A percentile compares a stretch with the other conserved stretches of the same genome.
phyloP scores from a whole-genome alignment of 2,113 vertebrate species.

The Carollia perspicillata region DNA sequence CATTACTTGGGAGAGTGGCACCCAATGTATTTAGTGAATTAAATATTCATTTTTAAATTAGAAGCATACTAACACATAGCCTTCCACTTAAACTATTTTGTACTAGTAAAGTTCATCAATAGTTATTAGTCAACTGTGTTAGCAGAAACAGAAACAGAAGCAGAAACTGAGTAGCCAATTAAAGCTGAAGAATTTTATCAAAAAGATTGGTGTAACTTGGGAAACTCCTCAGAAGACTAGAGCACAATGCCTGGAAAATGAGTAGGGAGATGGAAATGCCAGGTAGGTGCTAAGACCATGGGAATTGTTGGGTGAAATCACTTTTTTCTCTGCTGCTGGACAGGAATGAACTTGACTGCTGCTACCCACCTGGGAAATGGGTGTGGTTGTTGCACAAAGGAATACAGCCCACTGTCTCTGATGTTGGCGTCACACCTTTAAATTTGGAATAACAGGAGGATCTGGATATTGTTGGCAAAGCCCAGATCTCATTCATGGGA shows the following conservation, averaged over 20 bases:
- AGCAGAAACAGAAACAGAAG: background rate
- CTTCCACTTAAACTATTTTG: conserved; percentile 18
- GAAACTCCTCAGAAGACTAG: background rate
- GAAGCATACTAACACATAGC: background rate
- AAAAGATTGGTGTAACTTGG: background rate
- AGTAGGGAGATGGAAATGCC: background rate
- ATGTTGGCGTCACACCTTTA: background rate
- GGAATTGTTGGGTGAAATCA: background rate
- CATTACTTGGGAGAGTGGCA: background rate
- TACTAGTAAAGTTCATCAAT: background rate
- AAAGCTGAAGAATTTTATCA: background rate
- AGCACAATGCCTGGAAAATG: background rate
- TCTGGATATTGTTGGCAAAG: background rate
- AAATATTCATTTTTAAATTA: conserved; percentile 43
- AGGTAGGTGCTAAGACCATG: background rate
- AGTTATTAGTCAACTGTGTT: conserved; percentile 16
- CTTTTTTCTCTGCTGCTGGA: background rate
- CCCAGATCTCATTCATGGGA: background rate
- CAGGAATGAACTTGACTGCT: background rate
- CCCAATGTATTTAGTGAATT: conserved; percentile 27
- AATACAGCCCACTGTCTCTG: background rate
- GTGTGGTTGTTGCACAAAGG: background rate
- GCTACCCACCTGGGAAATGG: background rate
- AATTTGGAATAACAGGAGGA: background rate
- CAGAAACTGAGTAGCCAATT: background rate